Conservation (phyloP, 2,113 vertebrate species). For the Orycteropus afer region DNA sequence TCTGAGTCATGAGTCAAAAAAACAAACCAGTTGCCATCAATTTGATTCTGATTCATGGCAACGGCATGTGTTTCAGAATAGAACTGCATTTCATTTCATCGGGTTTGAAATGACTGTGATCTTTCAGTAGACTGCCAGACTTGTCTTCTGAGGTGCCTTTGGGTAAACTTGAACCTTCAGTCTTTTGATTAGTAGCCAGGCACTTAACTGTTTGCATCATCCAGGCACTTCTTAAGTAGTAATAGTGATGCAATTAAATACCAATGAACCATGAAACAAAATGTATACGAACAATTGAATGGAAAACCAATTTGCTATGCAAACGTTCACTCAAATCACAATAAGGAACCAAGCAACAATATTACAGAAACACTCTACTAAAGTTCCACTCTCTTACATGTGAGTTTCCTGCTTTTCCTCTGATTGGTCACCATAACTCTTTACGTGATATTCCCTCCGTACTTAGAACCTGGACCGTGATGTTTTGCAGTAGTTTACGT, state of each 20-base stretch:
- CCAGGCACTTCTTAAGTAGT: background rate
- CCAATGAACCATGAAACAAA: fast-evolving
- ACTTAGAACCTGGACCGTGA: background rate
- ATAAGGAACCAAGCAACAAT: fast-evolving
- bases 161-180: background rate
- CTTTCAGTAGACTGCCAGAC: background rate
- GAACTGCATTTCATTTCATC: background rate
- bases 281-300: no score
- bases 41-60: no score
- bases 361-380: fast-evolving
- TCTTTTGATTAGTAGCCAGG: background rate
- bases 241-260: background rate
- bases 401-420: background rate
- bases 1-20: background rate
- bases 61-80: background rate
- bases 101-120: background rate
- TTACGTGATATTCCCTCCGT: no score
- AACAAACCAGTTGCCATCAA: background rate
- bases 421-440: background rate
- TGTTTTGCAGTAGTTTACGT: background rate
- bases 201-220: background rate
- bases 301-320: no score
- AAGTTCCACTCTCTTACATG: background rate
- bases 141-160: background rate
- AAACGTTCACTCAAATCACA: no score